Percentiles rank a stretch among this genome's conserved stretches.
Evolutionary conservation across 2,113 vertebrate species (phyloP).

Genomic region (Pimephales promelas): DNA sequence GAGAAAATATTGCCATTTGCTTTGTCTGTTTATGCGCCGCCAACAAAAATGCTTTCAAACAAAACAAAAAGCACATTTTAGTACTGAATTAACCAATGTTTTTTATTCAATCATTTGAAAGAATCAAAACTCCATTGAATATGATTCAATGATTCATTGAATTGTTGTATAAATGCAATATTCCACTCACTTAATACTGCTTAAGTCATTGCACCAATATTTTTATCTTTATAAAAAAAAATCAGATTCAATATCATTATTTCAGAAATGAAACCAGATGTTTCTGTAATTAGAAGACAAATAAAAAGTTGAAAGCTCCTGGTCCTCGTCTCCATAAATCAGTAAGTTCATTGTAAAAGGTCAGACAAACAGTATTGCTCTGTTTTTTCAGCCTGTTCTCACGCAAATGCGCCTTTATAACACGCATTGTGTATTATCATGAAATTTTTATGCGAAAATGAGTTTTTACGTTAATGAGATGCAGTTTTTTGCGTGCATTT

Average conservation of each 20-base stretch:
- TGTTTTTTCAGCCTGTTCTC: too few species aligned
- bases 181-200: not conserved
- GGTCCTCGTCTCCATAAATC: too few species aligned
- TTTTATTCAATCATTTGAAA: not conserved
- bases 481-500: too few species aligned
- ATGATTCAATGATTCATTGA: not conserved
- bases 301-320: not conserved
- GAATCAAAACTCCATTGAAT: too few species aligned
- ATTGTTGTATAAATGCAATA: not conserved
- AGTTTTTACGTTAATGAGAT: too few species aligned
- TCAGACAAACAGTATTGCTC: not conserved
- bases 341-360: not conserved
- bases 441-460: too few species aligned
- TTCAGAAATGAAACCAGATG: not conserved
- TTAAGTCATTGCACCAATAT: not conserved
- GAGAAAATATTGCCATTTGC: not conserved
- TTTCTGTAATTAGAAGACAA: not conserved
- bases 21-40: not conserved
- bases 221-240: not conserved
- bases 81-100: too few species aligned
- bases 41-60: not conserved
- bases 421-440: too few species aligned
- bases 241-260: not conserved
- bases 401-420: too few species aligned
- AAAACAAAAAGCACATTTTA: not conserved